Base-by-base conservation (phyloP, 1,140 invertebrate genomes). In the Drosophila pseudoananassae region DNA sequence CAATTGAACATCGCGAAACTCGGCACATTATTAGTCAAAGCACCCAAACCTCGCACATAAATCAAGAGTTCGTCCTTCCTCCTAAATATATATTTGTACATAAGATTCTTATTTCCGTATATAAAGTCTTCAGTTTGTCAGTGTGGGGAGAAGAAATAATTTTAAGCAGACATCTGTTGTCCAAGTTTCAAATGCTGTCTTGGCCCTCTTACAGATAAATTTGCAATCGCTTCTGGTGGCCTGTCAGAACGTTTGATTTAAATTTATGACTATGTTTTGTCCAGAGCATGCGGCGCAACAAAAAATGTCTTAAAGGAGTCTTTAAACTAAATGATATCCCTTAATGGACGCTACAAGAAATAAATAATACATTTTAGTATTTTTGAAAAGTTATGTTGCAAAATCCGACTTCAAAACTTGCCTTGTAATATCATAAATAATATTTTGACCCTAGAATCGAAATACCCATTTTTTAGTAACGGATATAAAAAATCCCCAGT, bases 191-290 rank as follows among this genome's bases (percentile, higher is more conserved):
- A 70, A 57, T 73, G 73, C 46, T 77, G 45, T 46, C 58, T n/a
- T 10, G 47, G 46, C 33, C 33, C 40, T 23, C 54, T 70, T 63
- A 69, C 50, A 70, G 82, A 81, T 77, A 85, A 87, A 73, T 88
- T 76, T 54, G 61, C 64, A 79, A 83, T 84, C 71, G 70, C 31
- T 47, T 60, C 50, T 58, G 68, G 49, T 38, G 33, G 71, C 61
- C 81, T 85, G 81, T 85, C 80, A 83, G 60, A 56, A 40, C 43
- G 43, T 65, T 82, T 84, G 80, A 84, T 84, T 84, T 84, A 80
- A 84, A 84, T 84, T 84, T 85, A 84, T 84, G 76, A 80, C 71
- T 65, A 14, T 64, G 53, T 63, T 79, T 50, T 84, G 80, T 85
- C 80, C 76, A 47, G 53, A 50, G 36, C 72, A 79, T 53, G 75